Evolutionary conservation across 2,797 vertebrate genomes (phyloP).

Genomic region (Antrozous pallidus): DNA sequence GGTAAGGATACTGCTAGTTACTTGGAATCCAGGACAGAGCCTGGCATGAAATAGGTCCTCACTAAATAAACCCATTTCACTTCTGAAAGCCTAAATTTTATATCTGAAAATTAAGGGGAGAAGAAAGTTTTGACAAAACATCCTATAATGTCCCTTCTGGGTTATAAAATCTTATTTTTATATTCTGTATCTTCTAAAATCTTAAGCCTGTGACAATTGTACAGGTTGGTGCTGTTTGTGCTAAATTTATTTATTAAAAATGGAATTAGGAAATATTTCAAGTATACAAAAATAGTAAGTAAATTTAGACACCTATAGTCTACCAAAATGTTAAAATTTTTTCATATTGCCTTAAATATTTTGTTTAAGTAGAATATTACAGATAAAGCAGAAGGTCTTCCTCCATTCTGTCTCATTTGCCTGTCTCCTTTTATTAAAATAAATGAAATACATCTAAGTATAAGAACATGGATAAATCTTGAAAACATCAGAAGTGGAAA

Average conservation of each 20-base stretch:
- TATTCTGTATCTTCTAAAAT: constrained; percentile 22
- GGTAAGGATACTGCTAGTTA: neutral
- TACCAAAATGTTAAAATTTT: neutral
- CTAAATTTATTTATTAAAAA: neutral
- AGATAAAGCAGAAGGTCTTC: neutral
- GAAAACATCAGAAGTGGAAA: neutral
- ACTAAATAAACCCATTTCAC: neutral
- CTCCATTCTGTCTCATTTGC: neutral
- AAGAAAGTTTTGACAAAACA: neutral
- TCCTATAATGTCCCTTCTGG: neutral
- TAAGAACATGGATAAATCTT: neutral
- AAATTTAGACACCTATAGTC: neutral
- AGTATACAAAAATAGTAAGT: neutral
- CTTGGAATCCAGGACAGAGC: neutral
- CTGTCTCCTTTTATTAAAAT: neutral
- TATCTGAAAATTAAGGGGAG: constrained; percentile 11
- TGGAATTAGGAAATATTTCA: constrained; percentile 20
- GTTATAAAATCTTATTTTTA: neutral
- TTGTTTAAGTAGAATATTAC: constrained; percentile 1
- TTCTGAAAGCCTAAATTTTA: neutral
- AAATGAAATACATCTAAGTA: neutral
- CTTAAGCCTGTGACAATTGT: neutral
- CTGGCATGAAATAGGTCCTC: neutral
- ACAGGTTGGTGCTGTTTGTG: neutral
- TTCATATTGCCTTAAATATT: neutral